Evolutionary conservation across 2,113 vertebrate genomes (phyloP), one percentile per base, ranked within the genome.

Genomic region (Xiphorhynchus elegans): DNA sequence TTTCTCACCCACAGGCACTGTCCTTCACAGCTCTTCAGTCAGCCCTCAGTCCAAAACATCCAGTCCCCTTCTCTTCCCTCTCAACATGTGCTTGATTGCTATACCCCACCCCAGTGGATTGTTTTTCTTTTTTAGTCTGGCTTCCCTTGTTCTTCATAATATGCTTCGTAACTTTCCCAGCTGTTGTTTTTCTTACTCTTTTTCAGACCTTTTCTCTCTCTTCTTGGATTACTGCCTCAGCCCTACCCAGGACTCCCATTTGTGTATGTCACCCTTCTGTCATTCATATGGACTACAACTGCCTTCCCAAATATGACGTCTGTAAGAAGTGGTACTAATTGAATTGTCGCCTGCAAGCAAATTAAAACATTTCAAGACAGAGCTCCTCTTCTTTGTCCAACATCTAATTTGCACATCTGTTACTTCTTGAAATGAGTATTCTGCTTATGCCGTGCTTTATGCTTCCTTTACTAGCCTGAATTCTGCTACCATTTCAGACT

Each of bases 331-430:
- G 39, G 11, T 28, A 76, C 39, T 47, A 83, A 84, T 40, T 42
- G 35, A 84, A 90, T 86, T 95, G 50, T 37, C 0, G 0, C 24
- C 62, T 76, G n/a, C 31, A 55, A 87, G 55, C 28, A 91, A 93
- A 94, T 93, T 69, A 95, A 91, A 82, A 84, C 37, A 56, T 90
- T 91, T 90, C 29, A 77, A 82, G 70, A 40, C 29, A 55, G 35
- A 91, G 12, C 20, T 84, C 17, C 28, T 85, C 37, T 46, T 81
- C 72, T 64, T 83, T 90, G 55, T 76, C 74, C 85, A 92, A 67
- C 63, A 26, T 67, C 85, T 80, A 64, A 87, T 93, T 92, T 82
- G 42, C 37, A 81, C 82, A 93, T 72, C 91, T 80, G 64, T 94
- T 90, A 79, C 74, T 77, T 39, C 68, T 52, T 1, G 0, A 77